Evolutionary conservation across 2,888 invertebrate genomes (phyloP).

Genomic region (Habroteleia sp.): DNA sequence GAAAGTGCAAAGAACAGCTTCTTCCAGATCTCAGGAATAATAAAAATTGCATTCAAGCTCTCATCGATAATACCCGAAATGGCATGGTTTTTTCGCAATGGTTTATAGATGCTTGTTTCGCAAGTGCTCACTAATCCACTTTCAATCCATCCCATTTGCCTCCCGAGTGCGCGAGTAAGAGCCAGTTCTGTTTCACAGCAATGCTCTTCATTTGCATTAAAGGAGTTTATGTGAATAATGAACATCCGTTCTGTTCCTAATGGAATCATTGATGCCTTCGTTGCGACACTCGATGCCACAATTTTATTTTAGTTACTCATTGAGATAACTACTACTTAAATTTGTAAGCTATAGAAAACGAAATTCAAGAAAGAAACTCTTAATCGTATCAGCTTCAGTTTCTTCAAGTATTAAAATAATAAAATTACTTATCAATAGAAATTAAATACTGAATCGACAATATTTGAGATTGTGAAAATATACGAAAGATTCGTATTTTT

Average conservation of each 20-base stretch:
- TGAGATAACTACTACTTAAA: conserved; percentile 2
- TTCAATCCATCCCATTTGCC: conserved; percentile 50
- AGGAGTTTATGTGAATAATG: conserved; percentile 50
- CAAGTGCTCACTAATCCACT: conserved; percentile 50
- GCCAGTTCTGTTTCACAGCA: conserved; percentile 40
- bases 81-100: conserved; percentile 21
- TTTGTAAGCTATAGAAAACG: too few species aligned
- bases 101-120: conserved; percentile 44
- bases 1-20: conserved; percentile 20
- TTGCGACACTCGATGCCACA: background rate
- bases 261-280: conserved; percentile 21
- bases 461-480: too few species aligned
- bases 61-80: conserved; percentile 36
- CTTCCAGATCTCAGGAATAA: conserved; percentile 10
- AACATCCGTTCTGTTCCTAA: conserved; percentile 22
- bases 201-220: conserved; percentile 50
- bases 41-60: conserved; percentile 39
- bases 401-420: too few species aligned
- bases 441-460: too few species aligned
- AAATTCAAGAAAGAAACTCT: too few species aligned
- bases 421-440: too few species aligned
- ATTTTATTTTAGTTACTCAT: conserved; percentile 9
- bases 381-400: too few species aligned
- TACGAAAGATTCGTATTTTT: too few species aligned
- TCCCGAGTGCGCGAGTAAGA: conserved; percentile 19